Conservation (phyloP, 2,797 vertebrate genomes). For the Vipera latastei region DNA sequence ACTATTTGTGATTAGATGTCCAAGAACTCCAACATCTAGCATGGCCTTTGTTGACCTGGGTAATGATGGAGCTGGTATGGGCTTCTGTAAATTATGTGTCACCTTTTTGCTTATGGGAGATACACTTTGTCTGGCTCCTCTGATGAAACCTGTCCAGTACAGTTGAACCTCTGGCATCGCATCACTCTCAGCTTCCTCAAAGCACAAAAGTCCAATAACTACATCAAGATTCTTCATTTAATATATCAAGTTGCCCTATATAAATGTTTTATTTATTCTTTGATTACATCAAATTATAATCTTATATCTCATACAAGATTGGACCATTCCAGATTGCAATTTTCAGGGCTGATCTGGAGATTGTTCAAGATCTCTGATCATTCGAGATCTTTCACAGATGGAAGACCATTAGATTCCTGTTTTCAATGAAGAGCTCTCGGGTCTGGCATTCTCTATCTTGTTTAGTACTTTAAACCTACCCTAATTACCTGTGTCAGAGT, state of each 20-base stretch:
- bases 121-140: neutral
- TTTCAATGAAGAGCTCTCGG: conserved; percentile 42
- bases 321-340: neutral
- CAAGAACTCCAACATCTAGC: neutral
- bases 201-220: neutral
- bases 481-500: conserved; percentile 54
- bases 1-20: no score
- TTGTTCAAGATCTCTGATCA: neutral
- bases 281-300: neutral
- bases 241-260: neutral
- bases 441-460: conserved; percentile 46
- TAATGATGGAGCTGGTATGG: neutral
- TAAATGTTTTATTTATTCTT: neutral
- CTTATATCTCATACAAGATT: neutral
- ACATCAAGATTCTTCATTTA: neutral
- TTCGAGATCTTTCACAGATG: conserved; percentile 23
- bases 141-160: neutral
- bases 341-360: neutral
- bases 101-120: neutral
- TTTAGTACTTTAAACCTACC: conserved; percentile 42
- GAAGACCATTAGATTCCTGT: neutral
- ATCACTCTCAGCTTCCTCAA: neutral
- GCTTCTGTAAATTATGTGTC: neutral
- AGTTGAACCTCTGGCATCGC: neutral
- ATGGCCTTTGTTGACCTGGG: neutral